phyloP scores from a whole-genome alignment of 2,888 invertebrate species.

The Leucoma salicis region DNA sequence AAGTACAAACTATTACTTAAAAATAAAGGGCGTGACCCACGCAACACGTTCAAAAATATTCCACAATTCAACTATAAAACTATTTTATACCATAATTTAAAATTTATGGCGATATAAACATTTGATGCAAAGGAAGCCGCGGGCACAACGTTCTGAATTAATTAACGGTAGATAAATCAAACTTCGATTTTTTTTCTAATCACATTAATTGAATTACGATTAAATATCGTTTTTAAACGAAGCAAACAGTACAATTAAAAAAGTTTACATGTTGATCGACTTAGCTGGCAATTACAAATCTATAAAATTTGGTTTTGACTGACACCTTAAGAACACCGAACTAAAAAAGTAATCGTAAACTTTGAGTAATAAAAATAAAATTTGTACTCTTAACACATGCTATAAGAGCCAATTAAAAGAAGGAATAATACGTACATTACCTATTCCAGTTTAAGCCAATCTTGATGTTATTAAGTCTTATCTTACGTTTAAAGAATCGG shows the following conservation, averaged over 20 bases:
- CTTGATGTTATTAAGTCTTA: slow-evolving; percentile 13
- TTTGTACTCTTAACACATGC: slow-evolving; percentile 16
- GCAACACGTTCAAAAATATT: slow-evolving; percentile 9
- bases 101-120: slow-evolving; percentile 24
- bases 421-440: slow-evolving; percentile 16
- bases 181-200: slow-evolving; percentile 23
- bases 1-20: slow-evolving; percentile 9
- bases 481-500: slow-evolving; percentile 15
- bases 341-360: slow-evolving; percentile 22
- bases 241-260: neutral
- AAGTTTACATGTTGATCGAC: neutral
- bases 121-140: slow-evolving; percentile 17
- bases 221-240: slow-evolving; percentile 3
- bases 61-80: slow-evolving; percentile 4
- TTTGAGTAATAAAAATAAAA: slow-evolving; percentile 17
- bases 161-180: slow-evolving; percentile 33
- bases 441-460: neutral
- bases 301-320: neutral
- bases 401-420: slow-evolving; percentile 28
- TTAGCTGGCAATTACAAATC: neutral
- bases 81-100: slow-evolving; percentile 27
- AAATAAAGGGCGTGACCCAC: slow-evolving; percentile 4
- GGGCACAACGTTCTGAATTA: slow-evolving; percentile 32
- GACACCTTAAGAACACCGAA: slow-evolving; percentile 6
- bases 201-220: slow-evolving; percentile 29